phyloP scores from a whole-genome alignment of 35 echinoderm and acorn worm species.

The Amphiura filiformis region DNA sequence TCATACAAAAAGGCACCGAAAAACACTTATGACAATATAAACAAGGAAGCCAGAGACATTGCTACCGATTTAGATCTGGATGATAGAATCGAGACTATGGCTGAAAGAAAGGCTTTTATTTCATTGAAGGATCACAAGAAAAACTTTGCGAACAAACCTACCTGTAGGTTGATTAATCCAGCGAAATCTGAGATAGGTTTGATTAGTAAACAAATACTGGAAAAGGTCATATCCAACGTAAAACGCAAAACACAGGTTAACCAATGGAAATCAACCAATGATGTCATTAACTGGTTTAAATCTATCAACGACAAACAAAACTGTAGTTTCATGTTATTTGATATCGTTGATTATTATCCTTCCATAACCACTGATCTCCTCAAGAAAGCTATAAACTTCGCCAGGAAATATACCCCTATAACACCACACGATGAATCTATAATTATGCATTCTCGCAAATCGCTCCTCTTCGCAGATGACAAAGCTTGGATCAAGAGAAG shows the following conservation, averaged over 20 bases:
- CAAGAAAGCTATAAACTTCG: slow-evolving; percentile 8
- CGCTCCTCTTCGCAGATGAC: slow-evolving; percentile 24
- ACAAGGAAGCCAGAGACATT: background rate
- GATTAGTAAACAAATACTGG: slow-evolving; percentile 39
- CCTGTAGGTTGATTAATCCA: slow-evolving; percentile 37
- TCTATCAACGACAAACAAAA: slow-evolving; percentile 11
- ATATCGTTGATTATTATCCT: slow-evolving; percentile 29
- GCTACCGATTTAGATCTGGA: background rate
- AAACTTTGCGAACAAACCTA: slow-evolving; percentile 21
- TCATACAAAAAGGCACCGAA: background rate
- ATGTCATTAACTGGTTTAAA: slow-evolving; percentile 21
- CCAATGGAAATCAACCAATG: slow-evolving; percentile 19
- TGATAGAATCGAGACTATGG: slow-evolving; percentile 26
- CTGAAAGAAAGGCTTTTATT: background rate
- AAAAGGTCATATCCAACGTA: background rate
- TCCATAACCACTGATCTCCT: slow-evolving; percentile 10
- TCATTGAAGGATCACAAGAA: slow-evolving; percentile 32
- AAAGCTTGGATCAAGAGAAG: slow-evolving; percentile 1
- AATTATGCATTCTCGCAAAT: slow-evolving; percentile 21
- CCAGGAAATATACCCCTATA: background rate
- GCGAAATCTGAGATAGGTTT: slow-evolving; percentile 26
- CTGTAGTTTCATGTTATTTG: slow-evolving; percentile 16
- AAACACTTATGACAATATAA: background rate
- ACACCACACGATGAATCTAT: background rate
- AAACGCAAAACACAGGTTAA: slow-evolving; percentile 14